These are phyloP conservation scores for Mus spicilegus DNA, from an alignment of 2,113 vertebrate genomes.

Conservation along the genomic window DNA sequence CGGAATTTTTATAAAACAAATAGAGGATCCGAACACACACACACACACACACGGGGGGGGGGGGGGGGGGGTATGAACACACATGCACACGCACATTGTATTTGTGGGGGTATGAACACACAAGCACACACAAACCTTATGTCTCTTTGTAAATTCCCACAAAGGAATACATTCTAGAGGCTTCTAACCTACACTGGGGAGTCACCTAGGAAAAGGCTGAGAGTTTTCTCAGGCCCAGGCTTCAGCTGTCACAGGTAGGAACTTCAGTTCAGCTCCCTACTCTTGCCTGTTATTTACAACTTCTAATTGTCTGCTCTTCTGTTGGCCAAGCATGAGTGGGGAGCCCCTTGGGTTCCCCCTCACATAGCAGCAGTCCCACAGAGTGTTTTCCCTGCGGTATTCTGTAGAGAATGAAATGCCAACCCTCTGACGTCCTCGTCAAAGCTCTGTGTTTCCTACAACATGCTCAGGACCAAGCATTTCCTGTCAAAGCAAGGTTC, in stretches of 20 bases:
- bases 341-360: neutral
- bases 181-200: neutral
- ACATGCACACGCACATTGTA: neutral
- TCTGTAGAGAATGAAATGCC: slow-evolving; percentile 45
- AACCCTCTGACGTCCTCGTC: neutral
- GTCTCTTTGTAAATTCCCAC: neutral
- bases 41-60: neutral
- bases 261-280: neutral
- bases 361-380: neutral
- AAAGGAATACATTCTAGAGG: neutral
- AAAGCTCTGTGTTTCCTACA: slow-evolving; percentile 2
- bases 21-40: slow-evolving; percentile 30
- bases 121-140: neutral
- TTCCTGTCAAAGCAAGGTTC: neutral
- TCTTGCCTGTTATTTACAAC: neutral
- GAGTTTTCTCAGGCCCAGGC: neutral
- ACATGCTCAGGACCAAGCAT: slow-evolving; percentile 5
- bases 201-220: neutral
- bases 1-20: slow-evolving; percentile 62
- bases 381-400: neutral
- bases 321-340: neutral
- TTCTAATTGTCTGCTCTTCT: neutral
- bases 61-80: too few species aligned
- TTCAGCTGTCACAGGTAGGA: neutral
- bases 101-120: neutral